Percentiles rank a stretch among this genome's conserved stretches.
These are phyloP conservation scores for Auanema freiburgensis DNA, from an alignment of 2,888 invertebrate genomes.

Conservation along the genomic window DNA sequence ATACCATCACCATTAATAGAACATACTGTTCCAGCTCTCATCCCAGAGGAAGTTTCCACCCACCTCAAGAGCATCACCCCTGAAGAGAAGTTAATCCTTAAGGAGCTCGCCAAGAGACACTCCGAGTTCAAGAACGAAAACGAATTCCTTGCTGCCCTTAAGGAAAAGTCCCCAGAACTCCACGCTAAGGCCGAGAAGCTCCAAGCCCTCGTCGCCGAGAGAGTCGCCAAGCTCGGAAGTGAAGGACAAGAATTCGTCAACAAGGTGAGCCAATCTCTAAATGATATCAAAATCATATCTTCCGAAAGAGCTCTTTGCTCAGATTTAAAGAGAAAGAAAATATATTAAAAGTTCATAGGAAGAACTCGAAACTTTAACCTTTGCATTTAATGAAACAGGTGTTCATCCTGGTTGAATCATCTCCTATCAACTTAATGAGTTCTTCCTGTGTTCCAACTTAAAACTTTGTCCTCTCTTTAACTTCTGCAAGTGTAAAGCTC, in stretches of 20 bases:
- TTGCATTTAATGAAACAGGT: too few species aligned
- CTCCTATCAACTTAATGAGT: background rate
- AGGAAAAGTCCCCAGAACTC: constrained; percentile 55
- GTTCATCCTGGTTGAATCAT: too few species aligned
- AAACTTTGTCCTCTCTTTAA: background rate
- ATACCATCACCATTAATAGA: background rate
- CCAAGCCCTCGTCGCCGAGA: constrained; percentile 46
- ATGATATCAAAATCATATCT: background rate
- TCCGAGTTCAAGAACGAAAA: constrained; percentile 46
- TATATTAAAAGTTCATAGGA: too few species aligned
- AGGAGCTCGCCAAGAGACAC: constrained; percentile 54
- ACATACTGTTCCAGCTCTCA: constrained; percentile 36
- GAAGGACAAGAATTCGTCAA: constrained; percentile 59
- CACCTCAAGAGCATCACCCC: constrained; percentile 57
- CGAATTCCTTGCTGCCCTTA: constrained; percentile 54
- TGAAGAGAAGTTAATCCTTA: constrained; percentile 56
- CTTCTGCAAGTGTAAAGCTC: background rate
- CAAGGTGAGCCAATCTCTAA: constrained; percentile 25
- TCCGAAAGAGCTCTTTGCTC: too few species aligned
- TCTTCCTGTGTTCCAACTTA: background rate
- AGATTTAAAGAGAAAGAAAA: too few species aligned
- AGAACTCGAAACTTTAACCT: too few species aligned
- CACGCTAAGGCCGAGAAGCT: constrained; percentile 54
- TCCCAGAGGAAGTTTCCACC: constrained; percentile 58
- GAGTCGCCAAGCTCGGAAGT: constrained; percentile 47